Conservation (phyloP, 2,797 vertebrate species). For the Synanceia verrucosa region DNA sequence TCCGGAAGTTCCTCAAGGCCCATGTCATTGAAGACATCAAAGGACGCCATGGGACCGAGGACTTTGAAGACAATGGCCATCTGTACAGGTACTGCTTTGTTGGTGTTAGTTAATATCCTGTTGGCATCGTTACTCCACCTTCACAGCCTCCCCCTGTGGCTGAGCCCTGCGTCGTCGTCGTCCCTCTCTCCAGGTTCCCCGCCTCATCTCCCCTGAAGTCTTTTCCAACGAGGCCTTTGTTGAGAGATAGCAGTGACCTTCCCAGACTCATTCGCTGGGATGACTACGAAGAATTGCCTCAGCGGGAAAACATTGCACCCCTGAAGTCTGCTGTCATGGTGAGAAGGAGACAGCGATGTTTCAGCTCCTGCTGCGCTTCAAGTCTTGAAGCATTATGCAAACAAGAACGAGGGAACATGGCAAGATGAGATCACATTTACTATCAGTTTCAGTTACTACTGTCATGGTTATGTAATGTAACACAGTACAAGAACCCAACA, state of each 20-base stretch:
- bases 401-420: background rate
- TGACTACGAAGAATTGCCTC: conserved; percentile 80
- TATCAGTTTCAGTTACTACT: background rate
- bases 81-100: conserved; percentile 86
- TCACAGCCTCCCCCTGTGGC: background rate
- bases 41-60: conserved; percentile 92
- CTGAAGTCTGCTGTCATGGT: conserved; percentile 80
- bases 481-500: background rate
- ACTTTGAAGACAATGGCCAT: conserved; percentile 90
- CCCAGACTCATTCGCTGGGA: conserved; percentile 91
- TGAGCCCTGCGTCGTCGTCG: conserved; percentile 4
- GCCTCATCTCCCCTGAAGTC: conserved; percentile 91
- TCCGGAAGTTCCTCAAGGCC: conserved; percentile 94
- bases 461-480: background rate
- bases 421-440: background rate
- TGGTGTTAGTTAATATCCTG: background rate
- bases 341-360: conserved; percentile 29
- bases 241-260: conserved; percentile 74
- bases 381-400: background rate
- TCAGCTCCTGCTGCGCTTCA: background rate
- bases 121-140: background rate
- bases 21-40: conserved; percentile 96
- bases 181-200: conserved; percentile 78
- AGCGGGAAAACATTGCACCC: conserved; percentile 79
- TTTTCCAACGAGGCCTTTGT: conserved; percentile 83